phyloP scores from a whole-genome alignment of 2,888 invertebrate species.

The Harpalus rufipes region DNA sequence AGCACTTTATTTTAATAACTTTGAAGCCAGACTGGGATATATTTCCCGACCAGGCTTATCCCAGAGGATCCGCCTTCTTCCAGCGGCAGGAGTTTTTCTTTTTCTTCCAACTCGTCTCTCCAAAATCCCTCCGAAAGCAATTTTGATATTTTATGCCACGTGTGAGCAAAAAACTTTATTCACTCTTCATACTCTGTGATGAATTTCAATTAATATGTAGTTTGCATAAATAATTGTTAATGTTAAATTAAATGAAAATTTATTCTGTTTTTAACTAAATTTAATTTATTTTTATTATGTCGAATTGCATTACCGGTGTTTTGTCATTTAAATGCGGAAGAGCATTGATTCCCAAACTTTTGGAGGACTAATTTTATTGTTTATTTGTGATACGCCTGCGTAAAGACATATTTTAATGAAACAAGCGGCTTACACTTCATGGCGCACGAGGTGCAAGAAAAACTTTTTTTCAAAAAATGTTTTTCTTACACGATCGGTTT shows the following conservation, averaged over 20 bases:
- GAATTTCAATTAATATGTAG: slow-evolving; percentile 28
- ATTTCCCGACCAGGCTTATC: slow-evolving; percentile 62
- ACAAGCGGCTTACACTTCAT: no score
- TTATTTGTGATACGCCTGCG: neutral
- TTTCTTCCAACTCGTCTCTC: slow-evolving; percentile 50
- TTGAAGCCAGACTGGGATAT: slow-evolving; percentile 63
- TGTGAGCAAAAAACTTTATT: slow-evolving; percentile 57
- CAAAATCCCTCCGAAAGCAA: slow-evolving; percentile 57
- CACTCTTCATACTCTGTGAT: slow-evolving; percentile 34
- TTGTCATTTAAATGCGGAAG: slow-evolving; percentile 20
- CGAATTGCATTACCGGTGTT: slow-evolving; percentile 19
- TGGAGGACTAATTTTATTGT: neutral
- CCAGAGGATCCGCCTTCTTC: slow-evolving; percentile 24
- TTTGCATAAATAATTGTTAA: slow-evolving; percentile 47
- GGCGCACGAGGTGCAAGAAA: no score
- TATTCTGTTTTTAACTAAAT: slow-evolving; percentile 48
- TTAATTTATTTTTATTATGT: slow-evolving; percentile 50
- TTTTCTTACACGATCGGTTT: no score
- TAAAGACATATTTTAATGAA: no score
- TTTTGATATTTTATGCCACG: slow-evolving; percentile 64
- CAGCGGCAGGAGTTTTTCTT: neutral
- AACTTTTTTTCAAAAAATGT: no score
- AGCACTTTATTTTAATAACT: slow-evolving; percentile 67
- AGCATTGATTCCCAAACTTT: neutral
- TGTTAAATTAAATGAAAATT: slow-evolving; percentile 46